Base-by-base conservation (phyloP, 2,797 vertebrate genomes). In the Kryptolebias ocellatus region DNA sequence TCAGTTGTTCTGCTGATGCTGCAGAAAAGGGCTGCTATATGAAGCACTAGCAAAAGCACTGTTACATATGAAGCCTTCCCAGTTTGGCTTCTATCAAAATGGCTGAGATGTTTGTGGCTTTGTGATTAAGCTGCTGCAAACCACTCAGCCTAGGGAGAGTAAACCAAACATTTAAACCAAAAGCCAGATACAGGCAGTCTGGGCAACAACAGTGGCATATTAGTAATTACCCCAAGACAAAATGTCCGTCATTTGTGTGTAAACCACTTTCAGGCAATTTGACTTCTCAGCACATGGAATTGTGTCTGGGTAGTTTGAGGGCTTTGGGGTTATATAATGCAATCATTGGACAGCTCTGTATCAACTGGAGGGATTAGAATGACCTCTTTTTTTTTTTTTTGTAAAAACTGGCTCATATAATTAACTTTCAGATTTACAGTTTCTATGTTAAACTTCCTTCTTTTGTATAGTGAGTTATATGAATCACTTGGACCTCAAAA, bases 31-130 rank as follows among this genome's bases (percentile, higher is more conserved):
- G 9, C 67, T 62, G 58, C 79, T 84, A 81, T 89, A 84, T 88
- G 83, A 81, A 87, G 81, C 12, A 53, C 54, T 4, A 75, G 72
- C 76, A 79, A 83, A 84, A 87, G 82, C 84, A 81, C 74, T 61
- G 51, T 81, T 82, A 72, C 77, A 85, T 82, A 88, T 67, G 80
- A 79, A 67, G 70, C 77, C 74, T 81, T 87, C 84, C 86, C 84
- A 87, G 86, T 85, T 91, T 93, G 92, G 92, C 89, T 93, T 81
- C 82, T 90, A 93, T 93, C 92, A 92, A 94, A 92, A 93, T 93
- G 84, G 66, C 70, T 92, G 85, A 86, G 76, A 93, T 94, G 87
- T 78, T 90, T 93, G 91, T 91, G 93, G 92, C 85, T 91, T 88
- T 60, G 72, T 87, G 90, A 92, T 90, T 87, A 90, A 91, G 89